These are phyloP conservation scores for Galagoides demidoff DNA, from an alignment of 2,797 vertebrate species.

Conservation along the genomic window DNA sequence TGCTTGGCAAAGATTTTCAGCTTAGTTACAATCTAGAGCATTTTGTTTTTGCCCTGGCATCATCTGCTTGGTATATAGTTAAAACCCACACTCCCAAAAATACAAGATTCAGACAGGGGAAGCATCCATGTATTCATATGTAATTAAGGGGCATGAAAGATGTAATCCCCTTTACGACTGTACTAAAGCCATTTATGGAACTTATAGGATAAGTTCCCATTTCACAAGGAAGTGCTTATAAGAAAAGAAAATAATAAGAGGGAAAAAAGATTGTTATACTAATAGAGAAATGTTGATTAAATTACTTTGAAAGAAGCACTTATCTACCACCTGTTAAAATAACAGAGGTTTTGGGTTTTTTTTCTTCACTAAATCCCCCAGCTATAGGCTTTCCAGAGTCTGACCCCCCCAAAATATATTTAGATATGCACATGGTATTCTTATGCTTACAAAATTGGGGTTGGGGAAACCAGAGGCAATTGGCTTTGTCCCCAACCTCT, in stretches of 20 bases:
- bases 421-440: not conserved
- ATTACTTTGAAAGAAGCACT: slow-evolving; percentile 25
- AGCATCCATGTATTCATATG: not conserved
- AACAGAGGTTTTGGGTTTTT: not conserved
- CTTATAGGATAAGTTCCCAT: not conserved
- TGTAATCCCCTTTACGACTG: not conserved
- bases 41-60: not conserved
- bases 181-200: not conserved
- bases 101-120: not conserved
- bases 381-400: not conserved
- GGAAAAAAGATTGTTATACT: not conserved
- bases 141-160: not conserved
- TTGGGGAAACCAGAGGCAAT: not conserved
- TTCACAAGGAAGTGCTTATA: not conserved
- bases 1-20: not conserved
- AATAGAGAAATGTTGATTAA: not conserved
- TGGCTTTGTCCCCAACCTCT: not conserved
- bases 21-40: not conserved
- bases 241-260: not conserved
- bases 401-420: not conserved
- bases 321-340: not conserved
- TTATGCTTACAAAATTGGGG: not conserved
- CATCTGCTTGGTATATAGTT: not conserved
- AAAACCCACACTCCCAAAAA: not conserved
- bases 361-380: not conserved